phyloP scores from a whole-genome alignment of 2,888 invertebrate species.

The Lysandra bellargus region DNA sequence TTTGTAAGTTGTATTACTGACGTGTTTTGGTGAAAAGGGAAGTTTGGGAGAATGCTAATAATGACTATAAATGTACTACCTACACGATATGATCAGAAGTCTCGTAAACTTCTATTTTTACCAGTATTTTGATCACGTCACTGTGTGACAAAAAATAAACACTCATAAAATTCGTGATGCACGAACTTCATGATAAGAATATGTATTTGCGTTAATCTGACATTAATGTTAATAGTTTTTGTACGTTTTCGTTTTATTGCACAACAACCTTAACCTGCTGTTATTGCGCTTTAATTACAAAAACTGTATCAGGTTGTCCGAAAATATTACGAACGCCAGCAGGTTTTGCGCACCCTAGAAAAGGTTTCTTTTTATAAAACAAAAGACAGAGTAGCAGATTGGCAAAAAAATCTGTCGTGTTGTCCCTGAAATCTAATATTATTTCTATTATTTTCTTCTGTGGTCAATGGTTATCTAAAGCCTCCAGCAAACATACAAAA shows the following conservation, averaged over 20 bases:
- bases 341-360: neutral
- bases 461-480: neutral
- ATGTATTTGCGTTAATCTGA: slow-evolving; percentile 10
- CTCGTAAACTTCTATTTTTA: neutral
- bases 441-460: neutral
- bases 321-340: neutral
- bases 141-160: neutral
- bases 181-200: neutral
- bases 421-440: neutral
- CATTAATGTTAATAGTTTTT: slow-evolving; percentile 11
- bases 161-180: slow-evolving; percentile 6
- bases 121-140: neutral
- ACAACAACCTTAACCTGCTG: slow-evolving; percentile 3
- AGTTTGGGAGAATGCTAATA: neutral
- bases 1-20: neutral
- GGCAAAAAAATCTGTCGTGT: neutral
- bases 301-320: slow-evolving; percentile 1
- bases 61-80: neutral
- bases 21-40: neutral
- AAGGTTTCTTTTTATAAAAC: neutral
- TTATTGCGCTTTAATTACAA: neutral
- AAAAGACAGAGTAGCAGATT: neutral
- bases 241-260: slow-evolving; percentile 7
- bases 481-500: neutral
- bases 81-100: neutral